A percentile compares a stretch with the other conserved stretches of the same genome.
These are phyloP conservation scores for Pocillopora verrucosa DNA, from an alignment of 64 coral and sea anemone species.

Conservation along the genomic window DNA sequence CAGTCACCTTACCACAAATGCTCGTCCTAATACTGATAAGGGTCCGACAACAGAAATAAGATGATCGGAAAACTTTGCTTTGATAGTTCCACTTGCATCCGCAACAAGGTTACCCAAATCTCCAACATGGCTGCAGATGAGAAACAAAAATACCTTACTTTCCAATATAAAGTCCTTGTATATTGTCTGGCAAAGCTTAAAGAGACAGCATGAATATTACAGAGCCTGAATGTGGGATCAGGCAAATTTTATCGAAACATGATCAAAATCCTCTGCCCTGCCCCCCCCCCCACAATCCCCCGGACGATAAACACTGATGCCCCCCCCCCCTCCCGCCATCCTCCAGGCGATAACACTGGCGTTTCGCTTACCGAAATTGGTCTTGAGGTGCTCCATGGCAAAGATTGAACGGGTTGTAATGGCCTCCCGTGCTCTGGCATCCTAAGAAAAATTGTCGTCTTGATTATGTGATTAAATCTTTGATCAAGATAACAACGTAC, in stretches of 20 bases:
- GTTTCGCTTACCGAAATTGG: background rate
- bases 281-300: too few relatives aligned
- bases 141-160: background rate
- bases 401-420: slow-evolving; percentile 71
- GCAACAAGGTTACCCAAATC: slow-evolving; percentile 64
- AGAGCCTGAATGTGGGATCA: too few relatives aligned
- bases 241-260: background rate
- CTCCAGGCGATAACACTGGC: too few relatives aligned
- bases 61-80: background rate
- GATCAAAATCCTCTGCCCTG: too few relatives aligned
- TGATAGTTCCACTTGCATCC: slow-evolving; percentile 25
- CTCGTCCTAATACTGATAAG: slow-evolving; percentile 59
- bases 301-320: too few relatives aligned
- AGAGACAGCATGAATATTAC: too few relatives aligned
- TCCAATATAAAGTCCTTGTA: too few relatives aligned
- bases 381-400: slow-evolving; percentile 48
- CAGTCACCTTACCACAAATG: slow-evolving; percentile 52
- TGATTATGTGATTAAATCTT: too few relatives aligned
- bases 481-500: too few relatives aligned
- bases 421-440: slow-evolving; percentile 70
- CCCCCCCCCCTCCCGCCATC: too few relatives aligned
- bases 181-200: background rate
- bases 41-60: slow-evolving; percentile 44
- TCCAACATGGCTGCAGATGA: slow-evolving; percentile 74
- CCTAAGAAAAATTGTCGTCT: background rate